These are phyloP conservation scores for Carterocephalus palaemon DNA, from an alignment of 2,888 invertebrate species.

Conservation along the genomic window DNA sequence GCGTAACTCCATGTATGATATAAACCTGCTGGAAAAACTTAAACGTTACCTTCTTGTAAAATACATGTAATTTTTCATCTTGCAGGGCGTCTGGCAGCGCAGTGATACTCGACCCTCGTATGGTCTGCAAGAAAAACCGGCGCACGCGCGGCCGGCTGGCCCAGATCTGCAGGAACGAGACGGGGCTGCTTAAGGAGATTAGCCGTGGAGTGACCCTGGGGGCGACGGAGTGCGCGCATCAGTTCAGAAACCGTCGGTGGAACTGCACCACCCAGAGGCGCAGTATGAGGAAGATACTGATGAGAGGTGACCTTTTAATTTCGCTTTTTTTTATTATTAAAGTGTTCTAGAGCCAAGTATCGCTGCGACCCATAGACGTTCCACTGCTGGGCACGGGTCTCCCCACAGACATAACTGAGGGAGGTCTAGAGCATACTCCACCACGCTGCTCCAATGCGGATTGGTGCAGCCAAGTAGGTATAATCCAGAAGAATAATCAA, in stretches of 20 bases:
- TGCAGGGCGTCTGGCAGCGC: constrained; percentile 89
- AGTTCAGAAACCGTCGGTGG: constrained; percentile 92
- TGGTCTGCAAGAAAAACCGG: constrained; percentile 92
- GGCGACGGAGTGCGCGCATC: constrained; percentile 91
- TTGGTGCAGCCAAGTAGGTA: no score
- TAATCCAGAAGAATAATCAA: no score
- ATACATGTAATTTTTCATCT: neutral
- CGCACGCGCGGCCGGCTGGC: constrained; percentile 87
- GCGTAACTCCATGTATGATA: no score
- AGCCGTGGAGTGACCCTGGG: constrained; percentile 89
- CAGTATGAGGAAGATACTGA: constrained; percentile 90
- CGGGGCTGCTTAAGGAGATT: constrained; percentile 88
- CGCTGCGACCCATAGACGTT: no score
- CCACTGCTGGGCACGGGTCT: no score
- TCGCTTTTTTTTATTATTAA: no score
- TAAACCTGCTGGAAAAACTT: no score
- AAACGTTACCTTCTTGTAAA: no score
- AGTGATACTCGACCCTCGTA: constrained; percentile 91
- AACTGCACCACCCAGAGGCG: constrained; percentile 91
- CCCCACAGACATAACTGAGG: no score
- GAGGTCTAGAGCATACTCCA: no score
- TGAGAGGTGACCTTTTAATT: constrained; percentile 86
- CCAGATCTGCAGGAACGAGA: constrained; percentile 91
- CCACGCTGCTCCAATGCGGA: no score
- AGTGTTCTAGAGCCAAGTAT: no score